Evolutionary conservation across 2,113 vertebrate genomes (phyloP).

Genomic region (Turdus rufiventris): DNA sequence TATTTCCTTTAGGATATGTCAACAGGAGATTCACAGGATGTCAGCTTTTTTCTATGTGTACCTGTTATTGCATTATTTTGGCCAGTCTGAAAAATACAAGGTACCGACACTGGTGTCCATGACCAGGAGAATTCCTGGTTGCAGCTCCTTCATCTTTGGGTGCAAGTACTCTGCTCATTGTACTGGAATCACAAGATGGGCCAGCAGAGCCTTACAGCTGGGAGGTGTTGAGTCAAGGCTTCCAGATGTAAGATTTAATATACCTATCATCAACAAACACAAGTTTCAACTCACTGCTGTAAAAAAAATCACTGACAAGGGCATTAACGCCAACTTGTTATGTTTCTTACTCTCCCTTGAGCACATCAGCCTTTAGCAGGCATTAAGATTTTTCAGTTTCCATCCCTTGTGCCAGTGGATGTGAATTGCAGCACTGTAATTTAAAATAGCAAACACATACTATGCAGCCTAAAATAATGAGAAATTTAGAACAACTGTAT

Average conservation of each 20-base stretch:
- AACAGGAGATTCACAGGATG: background rate
- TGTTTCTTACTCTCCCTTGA: background rate
- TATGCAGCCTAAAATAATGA: background rate
- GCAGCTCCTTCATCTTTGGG: background rate
- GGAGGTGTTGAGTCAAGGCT: background rate
- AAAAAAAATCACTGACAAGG: background rate
- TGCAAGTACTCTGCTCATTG: background rate
- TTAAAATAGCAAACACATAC: constrained; percentile 4
- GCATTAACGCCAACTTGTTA: background rate
- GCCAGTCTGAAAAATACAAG: background rate
- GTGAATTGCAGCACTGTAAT: background rate
- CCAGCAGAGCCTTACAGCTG: background rate
- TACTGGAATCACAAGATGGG: background rate
- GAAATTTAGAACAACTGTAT: background rate
- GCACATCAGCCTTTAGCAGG: background rate
- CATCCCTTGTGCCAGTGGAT: background rate
- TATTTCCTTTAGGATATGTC: background rate
- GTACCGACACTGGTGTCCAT: rapidly evolving
- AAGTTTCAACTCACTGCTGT: background rate
- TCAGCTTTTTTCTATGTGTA: background rate
- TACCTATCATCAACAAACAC: background rate
- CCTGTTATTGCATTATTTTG: background rate
- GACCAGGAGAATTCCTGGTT: background rate
- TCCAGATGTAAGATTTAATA: background rate
- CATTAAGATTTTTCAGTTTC: constrained; percentile 1